Conservation (phyloP, 2,888 invertebrate genomes). For the Adineta ricciae region DNA sequence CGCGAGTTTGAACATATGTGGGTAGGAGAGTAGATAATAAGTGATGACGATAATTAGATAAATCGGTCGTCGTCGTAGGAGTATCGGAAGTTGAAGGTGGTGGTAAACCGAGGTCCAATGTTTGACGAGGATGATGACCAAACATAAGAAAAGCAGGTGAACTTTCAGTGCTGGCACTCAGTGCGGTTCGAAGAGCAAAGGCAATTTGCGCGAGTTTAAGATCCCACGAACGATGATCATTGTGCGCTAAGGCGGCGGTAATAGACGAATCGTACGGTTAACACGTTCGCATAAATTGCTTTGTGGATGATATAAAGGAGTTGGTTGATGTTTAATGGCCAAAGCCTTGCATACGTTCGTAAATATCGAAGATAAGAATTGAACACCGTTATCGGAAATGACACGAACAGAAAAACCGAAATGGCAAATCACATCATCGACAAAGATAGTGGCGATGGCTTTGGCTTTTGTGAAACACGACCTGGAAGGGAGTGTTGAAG, state of each 20-base stretch:
- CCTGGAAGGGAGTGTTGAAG: too few species aligned
- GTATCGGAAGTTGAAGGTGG: too few species aligned
- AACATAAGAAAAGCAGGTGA: background rate
- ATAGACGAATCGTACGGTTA: background rate
- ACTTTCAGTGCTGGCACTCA: background rate
- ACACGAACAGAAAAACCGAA: background rate
- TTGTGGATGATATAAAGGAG: background rate
- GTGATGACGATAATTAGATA: too few species aligned
- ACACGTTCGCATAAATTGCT: background rate
- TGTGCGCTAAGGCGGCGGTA: background rate
- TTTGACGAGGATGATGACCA: background rate
- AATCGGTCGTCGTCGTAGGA: too few species aligned
- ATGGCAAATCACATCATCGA: background rate
- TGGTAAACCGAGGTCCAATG: background rate
- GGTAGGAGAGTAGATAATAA: too few species aligned
- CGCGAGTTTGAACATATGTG: too few species aligned
- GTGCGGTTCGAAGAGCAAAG: background rate
- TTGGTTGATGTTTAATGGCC: background rate
- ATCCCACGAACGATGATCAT: background rate
- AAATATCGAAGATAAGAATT: background rate
- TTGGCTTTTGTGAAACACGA: too few species aligned
- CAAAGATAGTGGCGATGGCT: background rate
- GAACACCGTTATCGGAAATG: background rate
- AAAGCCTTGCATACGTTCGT: background rate
- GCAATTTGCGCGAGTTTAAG: background rate